These are phyloP conservation scores for Taxidea taxus DNA, from an alignment of 2,113 vertebrate species.

Conservation along the genomic window DNA sequence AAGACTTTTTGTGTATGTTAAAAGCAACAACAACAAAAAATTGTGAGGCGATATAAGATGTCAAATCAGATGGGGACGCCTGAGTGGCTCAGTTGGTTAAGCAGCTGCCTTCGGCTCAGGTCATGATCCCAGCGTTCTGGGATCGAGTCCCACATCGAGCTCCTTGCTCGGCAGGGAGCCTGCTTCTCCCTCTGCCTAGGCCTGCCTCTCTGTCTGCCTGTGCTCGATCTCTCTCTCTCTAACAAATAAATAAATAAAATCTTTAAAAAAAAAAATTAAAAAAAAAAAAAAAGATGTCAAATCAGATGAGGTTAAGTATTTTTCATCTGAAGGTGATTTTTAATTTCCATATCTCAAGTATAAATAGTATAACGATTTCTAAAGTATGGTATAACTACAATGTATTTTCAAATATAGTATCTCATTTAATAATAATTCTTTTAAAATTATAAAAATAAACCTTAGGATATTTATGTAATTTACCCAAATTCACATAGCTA, in stretches of 20 bases:
- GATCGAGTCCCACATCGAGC: no score
- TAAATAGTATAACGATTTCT: neutral
- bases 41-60: neutral
- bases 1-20: neutral
- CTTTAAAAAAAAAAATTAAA: no score
- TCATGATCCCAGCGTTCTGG: no score
- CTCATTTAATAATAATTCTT: neutral
- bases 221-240: no score
- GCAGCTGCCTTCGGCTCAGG: no score
- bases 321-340: neutral
- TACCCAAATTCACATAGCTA: neutral
- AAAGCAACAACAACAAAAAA: neutral
- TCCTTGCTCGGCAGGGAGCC: no score
- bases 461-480: neutral
- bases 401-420: neutral
- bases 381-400: neutral
- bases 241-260: no score
- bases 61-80: neutral
- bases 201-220: no score
- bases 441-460: neutral
- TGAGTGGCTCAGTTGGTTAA: no score
- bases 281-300: slow-evolving; percentile 13
- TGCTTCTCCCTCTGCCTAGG: no score
- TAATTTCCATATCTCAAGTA: neutral
- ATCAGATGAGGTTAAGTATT: neutral